phyloP scores from a whole-genome alignment of 1,140 invertebrate genomes.

The Steinernema khuongi region DNA sequence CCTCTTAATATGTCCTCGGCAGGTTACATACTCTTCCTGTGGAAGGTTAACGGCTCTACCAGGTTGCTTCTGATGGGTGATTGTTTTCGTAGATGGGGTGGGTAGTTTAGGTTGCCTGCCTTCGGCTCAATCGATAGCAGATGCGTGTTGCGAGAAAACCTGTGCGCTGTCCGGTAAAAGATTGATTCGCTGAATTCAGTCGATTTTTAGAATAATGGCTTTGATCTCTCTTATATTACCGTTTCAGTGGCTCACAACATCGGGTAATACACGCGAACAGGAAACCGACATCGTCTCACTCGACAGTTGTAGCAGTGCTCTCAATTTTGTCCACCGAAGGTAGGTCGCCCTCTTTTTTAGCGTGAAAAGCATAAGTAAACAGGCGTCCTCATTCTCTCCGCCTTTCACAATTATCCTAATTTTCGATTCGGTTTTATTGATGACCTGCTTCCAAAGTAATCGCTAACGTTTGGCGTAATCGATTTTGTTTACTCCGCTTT shows the following conservation, averaged over 20 bases:
- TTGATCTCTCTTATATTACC: background rate
- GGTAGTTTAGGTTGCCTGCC: background rate
- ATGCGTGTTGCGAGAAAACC: background rate
- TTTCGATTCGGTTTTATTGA: background rate
- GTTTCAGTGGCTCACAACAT: slow-evolving; percentile 1
- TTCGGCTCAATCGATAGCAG: slow-evolving; percentile 1
- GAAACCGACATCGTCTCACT: slow-evolving; percentile 4
- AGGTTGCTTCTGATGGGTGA: slow-evolving; percentile 7
- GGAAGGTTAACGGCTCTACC: background rate
- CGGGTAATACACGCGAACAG: slow-evolving; percentile 7
- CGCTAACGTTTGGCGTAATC: background rate
- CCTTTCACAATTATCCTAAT: background rate
- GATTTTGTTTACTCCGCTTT: background rate
- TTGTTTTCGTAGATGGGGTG: slow-evolving; percentile 1
- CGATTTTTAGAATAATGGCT: background rate
- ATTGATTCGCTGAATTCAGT: background rate
- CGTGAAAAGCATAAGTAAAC: background rate
- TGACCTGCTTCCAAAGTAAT: background rate
- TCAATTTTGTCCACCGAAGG: slow-evolving; percentile 10
- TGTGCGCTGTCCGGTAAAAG: background rate
- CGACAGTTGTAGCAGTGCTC: slow-evolving; percentile 9
- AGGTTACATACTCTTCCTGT: background rate
- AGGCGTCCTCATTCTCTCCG: background rate
- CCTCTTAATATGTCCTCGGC: background rate
- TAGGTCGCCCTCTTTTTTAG: background rate